Conservation (phyloP, 2,888 invertebrate genomes). For the Cataglyphis cursor region DNA sequence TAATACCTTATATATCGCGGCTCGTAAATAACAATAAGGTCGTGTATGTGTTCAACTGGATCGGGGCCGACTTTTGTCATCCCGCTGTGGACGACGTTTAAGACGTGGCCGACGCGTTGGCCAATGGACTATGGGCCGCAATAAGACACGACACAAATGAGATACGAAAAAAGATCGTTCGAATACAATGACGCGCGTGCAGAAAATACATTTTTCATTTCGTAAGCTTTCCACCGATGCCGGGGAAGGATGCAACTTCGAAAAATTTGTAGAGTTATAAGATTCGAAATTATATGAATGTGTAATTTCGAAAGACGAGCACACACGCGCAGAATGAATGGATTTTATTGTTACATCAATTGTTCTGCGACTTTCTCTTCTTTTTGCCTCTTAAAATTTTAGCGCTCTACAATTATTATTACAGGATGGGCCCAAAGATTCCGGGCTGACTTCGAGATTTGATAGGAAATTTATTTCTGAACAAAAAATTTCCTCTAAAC, state of each 20-base stretch:
- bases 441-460: too few relatives aligned
- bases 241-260: not conserved
- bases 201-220: constrained; percentile 17
- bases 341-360: constrained; percentile 9
- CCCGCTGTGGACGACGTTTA: constrained; percentile 50
- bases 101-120: constrained; percentile 46
- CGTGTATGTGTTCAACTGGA: constrained; percentile 68
- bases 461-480: too few relatives aligned
- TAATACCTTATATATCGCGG: constrained; percentile 77
- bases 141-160: constrained; percentile 44
- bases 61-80: constrained; percentile 71
- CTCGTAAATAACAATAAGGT: constrained; percentile 80
- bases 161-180: constrained; percentile 53
- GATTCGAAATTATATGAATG: not conserved
- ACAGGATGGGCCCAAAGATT: too few relatives aligned
- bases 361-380: constrained; percentile 27
- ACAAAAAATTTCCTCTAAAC: too few relatives aligned
- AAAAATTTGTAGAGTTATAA: not conserved
- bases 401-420: not conserved
- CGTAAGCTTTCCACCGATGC: not conserved
- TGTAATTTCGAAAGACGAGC: not conserved
- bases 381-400: constrained; percentile 32
- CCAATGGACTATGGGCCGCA: constrained; percentile 15
- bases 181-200: constrained; percentile 8
- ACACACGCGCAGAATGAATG: not conserved